Base-by-base conservation (phyloP, 1,140 invertebrate genomes). In the Cyclargus thomasi region DNA sequence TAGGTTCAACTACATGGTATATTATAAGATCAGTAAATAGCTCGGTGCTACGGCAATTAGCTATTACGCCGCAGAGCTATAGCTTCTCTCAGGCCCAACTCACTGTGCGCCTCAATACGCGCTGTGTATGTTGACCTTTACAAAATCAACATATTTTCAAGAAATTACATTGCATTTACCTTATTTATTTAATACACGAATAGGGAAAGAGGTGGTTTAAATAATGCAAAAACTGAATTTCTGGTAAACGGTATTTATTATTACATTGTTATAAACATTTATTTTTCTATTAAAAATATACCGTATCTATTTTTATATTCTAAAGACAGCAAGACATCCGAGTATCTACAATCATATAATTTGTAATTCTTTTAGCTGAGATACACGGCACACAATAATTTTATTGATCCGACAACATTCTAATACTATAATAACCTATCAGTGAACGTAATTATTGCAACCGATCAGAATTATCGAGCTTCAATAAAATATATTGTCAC, bases 241-340 rank as follows among this genome's bases (percentile, higher is more conserved):
- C 14, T 47, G 39, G 1, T 47, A 47, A 59, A 59, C 55, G 18
- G 20, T 59, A 59, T 66, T 62, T 36, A 66, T 59, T 55, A 63
- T 67, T 69, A 55, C n/a, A 66, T 64, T 64, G 63, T 68, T 67
- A 71, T 69, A 72, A 68, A 72, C 62, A 63, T 67, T 59, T 21
- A 65, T 72, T 53, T 67, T 23, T 55, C 64, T 66, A 66, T 70
- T 59, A 70, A 70, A 64, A 70, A 70, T 70, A 70, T 70, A 70
- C 65, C 18, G 53, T 66, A 64, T 65, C 53, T 65, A 62, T 65
- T 64, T 47, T 65, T 62, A 70, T 63, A 66, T 66, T 29, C 68
- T 70, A 70, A 39, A 66, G 47, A 62, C 67, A 71, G 68, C 70
- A 17, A 59, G 18, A 59, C 55, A 59, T 59, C 55, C 55, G 55